These are phyloP conservation scores for Drosophila melanica DNA, from an alignment of 1,140 invertebrate species.

Conservation along the genomic window DNA sequence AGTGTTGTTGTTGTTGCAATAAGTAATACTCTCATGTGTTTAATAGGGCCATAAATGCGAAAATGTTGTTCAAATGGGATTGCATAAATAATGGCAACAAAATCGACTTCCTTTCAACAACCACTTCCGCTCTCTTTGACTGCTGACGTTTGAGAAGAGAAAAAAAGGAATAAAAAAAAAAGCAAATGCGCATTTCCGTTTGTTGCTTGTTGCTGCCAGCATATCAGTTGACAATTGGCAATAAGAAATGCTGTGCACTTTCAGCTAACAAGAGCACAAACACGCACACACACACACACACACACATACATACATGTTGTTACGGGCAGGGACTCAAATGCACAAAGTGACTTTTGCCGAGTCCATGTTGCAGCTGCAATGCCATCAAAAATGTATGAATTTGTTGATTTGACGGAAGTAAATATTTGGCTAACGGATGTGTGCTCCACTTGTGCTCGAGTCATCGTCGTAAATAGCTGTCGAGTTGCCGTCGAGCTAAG, in stretches of 20 bases:
- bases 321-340: slow-evolving; percentile 12
- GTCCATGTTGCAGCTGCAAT: slow-evolving; percentile 36
- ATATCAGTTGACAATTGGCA: slow-evolving; percentile 66
- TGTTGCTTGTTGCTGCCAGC: slow-evolving; percentile 59
- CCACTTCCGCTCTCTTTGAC: slow-evolving; percentile 48
- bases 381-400: slow-evolving; percentile 74
- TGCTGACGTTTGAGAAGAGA: background rate
- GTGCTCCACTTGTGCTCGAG: slow-evolving; percentile 27
- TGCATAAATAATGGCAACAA: slow-evolving; percentile 63
- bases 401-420: slow-evolving; percentile 78
- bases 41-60: slow-evolving; percentile 20
- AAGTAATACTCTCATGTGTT: slow-evolving; percentile 30
- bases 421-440: slow-evolving; percentile 62
- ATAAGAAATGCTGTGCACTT: slow-evolving; percentile 65
- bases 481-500: slow-evolving; percentile 4
- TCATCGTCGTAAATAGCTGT: slow-evolving; percentile 13
- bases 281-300: slow-evolving; percentile 2
- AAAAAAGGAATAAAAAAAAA: slow-evolving; percentile 8
- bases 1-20: slow-evolving; percentile 10
- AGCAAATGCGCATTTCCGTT: slow-evolving; percentile 64
- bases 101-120: slow-evolving; percentile 46
- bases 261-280: slow-evolving; percentile 27
- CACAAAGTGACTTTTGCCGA: slow-evolving; percentile 50
- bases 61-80: slow-evolving; percentile 44
- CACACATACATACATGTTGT: background rate